Base-by-base conservation (phyloP, 2,888 invertebrate genomes). In the Malacosoma neustria region DNA sequence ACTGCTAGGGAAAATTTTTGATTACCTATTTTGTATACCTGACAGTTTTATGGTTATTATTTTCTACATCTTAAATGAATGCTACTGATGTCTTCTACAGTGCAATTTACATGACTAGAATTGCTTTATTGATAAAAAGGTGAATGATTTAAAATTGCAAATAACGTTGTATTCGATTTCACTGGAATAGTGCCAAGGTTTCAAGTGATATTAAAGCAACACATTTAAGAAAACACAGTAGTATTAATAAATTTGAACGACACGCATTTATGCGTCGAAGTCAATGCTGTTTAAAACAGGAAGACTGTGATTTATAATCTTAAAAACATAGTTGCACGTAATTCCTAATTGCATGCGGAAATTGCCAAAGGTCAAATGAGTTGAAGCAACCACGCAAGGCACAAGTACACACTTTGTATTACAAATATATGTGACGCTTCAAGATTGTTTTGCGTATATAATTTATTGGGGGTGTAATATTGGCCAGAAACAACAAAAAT, bases 1-100 rank as follows among this genome's bases (percentile, higher is more conserved):
- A 50, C 46, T 42, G 54, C 39, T 51, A 44, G 52, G 60, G 60
- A 46, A 57, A 53, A 51, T 43, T 54, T 42, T 51, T 45, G 51
- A 57, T 51, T 54, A 56, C 49, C n/a, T n/a, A n/a, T n/a, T n/a
- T n/a, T n/a, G n/a, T n/a, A n/a, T n/a, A n/a, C n/a, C n/a, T n/a
- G n/a, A n/a, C n/a, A n/a, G n/a, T n/a, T n/a, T n/a, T n/a, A n/a
- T n/a, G n/a, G n/a, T n/a, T n/a, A n/a, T n/a, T n/a, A n/a, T n/a
- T n/a, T n/a, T n/a, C n/a, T n/a, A n/a, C n/a, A n/a, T n/a, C n/a
- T n/a, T n/a, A n/a, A 22, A 22, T 22, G 1, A 22, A 22, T 22
- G 22, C 22, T 22, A 9, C 5, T 22, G 9, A 7, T 22, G 22
- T n/a, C n/a, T n/a, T n/a, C n/a, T n/a, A n/a, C n/a, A n/a, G n/a